Conservation (phyloP, 2,888 invertebrate genomes). For the Polyploca ridens region DNA sequence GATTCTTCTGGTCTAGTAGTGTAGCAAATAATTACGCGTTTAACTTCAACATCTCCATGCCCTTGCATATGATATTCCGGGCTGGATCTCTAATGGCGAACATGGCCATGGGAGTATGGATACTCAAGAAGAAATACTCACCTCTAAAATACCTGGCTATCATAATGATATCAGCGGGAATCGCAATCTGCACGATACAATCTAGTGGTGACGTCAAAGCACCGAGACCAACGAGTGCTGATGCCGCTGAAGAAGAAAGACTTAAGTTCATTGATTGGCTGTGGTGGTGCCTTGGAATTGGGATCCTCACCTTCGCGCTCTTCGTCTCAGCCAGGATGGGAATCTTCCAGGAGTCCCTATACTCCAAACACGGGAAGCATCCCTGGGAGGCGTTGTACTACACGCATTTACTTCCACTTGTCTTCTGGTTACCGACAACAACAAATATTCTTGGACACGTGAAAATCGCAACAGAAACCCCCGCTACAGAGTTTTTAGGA, state of each 20-base stretch:
- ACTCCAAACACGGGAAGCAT: constrained; percentile 94
- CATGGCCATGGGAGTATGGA: constrained; percentile 96
- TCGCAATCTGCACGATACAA: constrained; percentile 94
- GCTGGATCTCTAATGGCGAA: constrained; percentile 98
- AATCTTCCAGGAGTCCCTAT: constrained; percentile 95
- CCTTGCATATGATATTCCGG: constrained; percentile 99
- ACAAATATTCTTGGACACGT: constrained; percentile 92
- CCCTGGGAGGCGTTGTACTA: constrained; percentile 95
- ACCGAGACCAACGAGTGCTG: constrained; percentile 71
- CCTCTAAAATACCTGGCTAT: constrained; percentile 95
- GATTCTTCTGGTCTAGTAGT: constrained; percentile 96
- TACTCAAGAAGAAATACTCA: constrained; percentile 93
- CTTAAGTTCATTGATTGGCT: constrained; percentile 79
- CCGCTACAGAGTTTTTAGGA: constrained; percentile 85
- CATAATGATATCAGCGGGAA: constrained; percentile 96
- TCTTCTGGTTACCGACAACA: constrained; percentile 93
- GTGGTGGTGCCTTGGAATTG: constrained; percentile 89
- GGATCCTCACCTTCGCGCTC: constrained; percentile 93
- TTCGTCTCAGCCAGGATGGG: constrained; percentile 98
- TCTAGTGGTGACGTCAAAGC: constrained; percentile 90
- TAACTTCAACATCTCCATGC: constrained; percentile 98
- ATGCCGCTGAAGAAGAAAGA: constrained; percentile 69
- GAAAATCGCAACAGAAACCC: constrained; percentile 88
- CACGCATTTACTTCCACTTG: constrained; percentile 95
- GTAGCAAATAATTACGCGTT: constrained; percentile 98